phyloP scores from a whole-genome alignment of 1,140 invertebrate species.

The Laupala kohalensis region DNA sequence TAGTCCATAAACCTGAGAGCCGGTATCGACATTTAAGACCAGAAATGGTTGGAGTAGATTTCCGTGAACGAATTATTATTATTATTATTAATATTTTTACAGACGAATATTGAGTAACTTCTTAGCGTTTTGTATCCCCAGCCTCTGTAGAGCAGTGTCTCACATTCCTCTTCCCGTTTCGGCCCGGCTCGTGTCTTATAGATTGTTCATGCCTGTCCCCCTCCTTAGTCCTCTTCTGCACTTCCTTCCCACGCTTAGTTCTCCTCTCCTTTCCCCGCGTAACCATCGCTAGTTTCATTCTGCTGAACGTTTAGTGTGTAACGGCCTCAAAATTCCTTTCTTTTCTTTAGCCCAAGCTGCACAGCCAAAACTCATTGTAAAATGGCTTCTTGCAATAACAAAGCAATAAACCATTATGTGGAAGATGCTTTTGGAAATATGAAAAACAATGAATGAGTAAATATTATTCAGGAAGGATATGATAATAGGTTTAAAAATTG shows the following conservation, averaged over 20 bases:
- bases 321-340: neutral
- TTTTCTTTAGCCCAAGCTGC: constrained; percentile 17
- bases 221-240: no score
- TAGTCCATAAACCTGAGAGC: no score
- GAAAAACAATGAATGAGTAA: constrained; percentile 1
- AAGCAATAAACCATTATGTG: constrained; percentile 37
- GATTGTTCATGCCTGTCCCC: neutral
- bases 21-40: no score
- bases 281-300: no score
- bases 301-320: neutral
- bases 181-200: neutral
- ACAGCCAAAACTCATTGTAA: constrained; percentile 17
- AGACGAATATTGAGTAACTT: neutral
- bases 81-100: neutral
- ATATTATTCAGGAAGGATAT: neutral
- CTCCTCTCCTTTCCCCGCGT: neutral
- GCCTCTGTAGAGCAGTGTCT: neutral
- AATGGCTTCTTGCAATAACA: constrained; percentile 35
- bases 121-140: neutral
- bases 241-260: neutral
- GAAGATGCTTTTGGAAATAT: constrained; percentile 29
- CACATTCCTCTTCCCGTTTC: neutral
- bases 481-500: neutral
- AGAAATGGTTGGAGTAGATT: neutral
- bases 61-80: neutral